Conservation (phyloP, 2,797 vertebrate species). For the Tragelaphus oryx region DNA sequence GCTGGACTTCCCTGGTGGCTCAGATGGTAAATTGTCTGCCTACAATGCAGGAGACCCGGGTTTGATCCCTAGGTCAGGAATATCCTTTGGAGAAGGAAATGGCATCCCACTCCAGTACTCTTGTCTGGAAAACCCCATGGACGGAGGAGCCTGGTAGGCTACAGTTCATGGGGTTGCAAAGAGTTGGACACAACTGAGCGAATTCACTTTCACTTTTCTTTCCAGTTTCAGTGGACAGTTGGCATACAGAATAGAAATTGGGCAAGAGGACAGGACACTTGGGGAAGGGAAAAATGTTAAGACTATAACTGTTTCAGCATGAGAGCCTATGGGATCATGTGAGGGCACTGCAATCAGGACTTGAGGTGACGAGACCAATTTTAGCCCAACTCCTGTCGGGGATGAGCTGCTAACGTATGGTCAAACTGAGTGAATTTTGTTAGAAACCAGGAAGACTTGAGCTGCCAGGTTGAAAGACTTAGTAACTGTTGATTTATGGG, state of each 20-base stretch:
- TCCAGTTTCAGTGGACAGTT: neutral
- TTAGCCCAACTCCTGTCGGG: neutral
- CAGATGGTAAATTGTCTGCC: neutral
- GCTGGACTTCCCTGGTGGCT: neutral
- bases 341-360: neutral
- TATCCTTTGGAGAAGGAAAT: neutral
- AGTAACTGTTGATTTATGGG: neutral
- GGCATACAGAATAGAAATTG: neutral
- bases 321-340: neutral
- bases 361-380: neutral
- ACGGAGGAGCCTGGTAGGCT: neutral
- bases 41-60: accelerated
- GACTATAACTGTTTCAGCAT: neutral
- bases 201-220: neutral
- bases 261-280: neutral
- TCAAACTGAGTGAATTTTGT: neutral
- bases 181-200: neutral
- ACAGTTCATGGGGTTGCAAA: neutral
- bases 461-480: neutral
- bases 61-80: neutral
- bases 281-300: neutral
- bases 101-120: neutral
- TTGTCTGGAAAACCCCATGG: neutral
- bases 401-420: neutral
- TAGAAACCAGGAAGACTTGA: conserved; percentile 15